Conservation (phyloP, 2,888 invertebrate species). For the Dorcus parallelipipedus region DNA sequence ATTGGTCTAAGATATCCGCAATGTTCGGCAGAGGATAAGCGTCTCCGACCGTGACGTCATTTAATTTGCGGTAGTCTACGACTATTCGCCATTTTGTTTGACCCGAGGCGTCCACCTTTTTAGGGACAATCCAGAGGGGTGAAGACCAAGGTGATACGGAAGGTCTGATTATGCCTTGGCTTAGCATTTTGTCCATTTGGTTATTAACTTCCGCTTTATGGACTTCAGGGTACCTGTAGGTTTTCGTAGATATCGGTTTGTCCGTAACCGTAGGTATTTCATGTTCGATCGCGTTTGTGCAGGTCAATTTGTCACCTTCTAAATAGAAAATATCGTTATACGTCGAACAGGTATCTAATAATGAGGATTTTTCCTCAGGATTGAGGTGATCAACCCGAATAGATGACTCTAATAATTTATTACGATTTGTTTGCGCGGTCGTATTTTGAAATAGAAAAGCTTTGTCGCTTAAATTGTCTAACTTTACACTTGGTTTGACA, state of each 20-base stretch:
- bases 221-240: constrained; percentile 26
- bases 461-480: too few species aligned
- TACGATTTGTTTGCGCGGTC: too few species aligned
- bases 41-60: constrained; percentile 39
- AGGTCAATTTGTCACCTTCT: neutral
- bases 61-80: constrained; percentile 38
- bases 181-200: constrained; percentile 6
- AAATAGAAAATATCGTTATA: neutral
- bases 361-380: neutral
- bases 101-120: constrained; percentile 29
- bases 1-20: constrained; percentile 28
- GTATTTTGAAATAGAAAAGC: too few species aligned
- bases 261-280: neutral
- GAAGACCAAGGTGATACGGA: neutral
- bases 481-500: too few species aligned
- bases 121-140: constrained; percentile 38
- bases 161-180: neutral
- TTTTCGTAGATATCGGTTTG: neutral
- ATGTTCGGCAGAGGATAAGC: constrained; percentile 30
- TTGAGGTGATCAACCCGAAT: neutral
- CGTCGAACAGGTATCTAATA: neutral
- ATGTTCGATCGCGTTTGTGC: neutral
- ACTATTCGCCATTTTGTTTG: constrained; percentile 25
- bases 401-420: too few species aligned
- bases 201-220: constrained; percentile 36